phyloP scores from a whole-genome alignment of 1,140 invertebrate genomes.

The Coboldia fuscipes region DNA sequence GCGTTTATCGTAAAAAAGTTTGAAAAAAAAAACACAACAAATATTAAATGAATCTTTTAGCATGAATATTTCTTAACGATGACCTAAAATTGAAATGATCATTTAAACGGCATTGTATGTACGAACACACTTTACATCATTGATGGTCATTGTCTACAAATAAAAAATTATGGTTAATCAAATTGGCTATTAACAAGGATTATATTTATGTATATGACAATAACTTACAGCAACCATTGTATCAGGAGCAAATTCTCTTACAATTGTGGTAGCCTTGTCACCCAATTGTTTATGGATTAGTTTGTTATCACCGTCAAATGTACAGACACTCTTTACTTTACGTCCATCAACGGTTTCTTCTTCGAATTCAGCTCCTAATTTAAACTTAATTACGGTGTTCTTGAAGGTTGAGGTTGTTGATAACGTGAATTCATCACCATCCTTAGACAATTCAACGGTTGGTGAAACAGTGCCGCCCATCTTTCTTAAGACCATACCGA shows the following conservation, averaged over 20 bases:
- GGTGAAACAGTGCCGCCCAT: constrained; percentile 51
- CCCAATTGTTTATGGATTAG: constrained; percentile 43
- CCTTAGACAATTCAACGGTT: constrained; percentile 41
- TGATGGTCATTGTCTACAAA: constrained; percentile 44
- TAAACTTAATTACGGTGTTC: constrained; percentile 54
- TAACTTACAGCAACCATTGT: neutral
- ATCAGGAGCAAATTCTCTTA: constrained; percentile 28
- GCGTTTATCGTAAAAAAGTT: neutral
- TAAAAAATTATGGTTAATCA: too few relatives aligned
- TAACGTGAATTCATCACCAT: constrained; percentile 43
- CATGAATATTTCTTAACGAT: constrained; percentile 1
- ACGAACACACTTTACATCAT: constrained; percentile 46
- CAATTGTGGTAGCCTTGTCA: constrained; percentile 29
- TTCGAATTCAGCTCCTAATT: constrained; percentile 61
- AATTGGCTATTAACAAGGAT: too few relatives aligned
- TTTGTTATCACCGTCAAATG: constrained; percentile 42
- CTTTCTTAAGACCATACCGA: constrained; percentile 50
- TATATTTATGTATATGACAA: too few relatives aligned
- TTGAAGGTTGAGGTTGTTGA: constrained; percentile 70
- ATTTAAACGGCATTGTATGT: constrained; percentile 40
- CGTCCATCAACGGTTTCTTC: constrained; percentile 70
- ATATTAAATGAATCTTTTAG: neutral
- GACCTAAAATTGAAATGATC: constrained; percentile 1
- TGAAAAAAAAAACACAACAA: neutral
- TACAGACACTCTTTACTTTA: constrained; percentile 50